These are phyloP conservation scores for Chorisops tibialis DNA, from an alignment of 2,888 invertebrate genomes.

Conservation along the genomic window DNA sequence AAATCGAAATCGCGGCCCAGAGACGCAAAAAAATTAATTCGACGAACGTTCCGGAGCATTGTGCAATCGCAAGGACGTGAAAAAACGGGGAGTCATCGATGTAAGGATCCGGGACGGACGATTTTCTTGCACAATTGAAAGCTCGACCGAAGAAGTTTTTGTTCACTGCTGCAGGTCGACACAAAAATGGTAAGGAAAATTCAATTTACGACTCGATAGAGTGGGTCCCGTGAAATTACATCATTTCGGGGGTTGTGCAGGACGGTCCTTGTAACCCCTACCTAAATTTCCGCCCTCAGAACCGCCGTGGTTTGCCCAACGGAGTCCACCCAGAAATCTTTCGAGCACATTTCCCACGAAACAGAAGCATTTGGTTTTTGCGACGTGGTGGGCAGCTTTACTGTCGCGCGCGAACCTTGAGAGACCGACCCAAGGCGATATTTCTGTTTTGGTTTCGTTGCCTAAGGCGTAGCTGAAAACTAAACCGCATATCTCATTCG, in stretches of 20 bases:
- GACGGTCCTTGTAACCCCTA: too few species aligned
- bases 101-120: slow-evolving; percentile 3
- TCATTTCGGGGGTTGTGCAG: not conserved
- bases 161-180: not conserved
- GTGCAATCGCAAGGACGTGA: not conserved
- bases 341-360: too few species aligned
- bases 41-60: slow-evolving; percentile 2
- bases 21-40: not conserved
- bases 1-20: slow-evolving; percentile 1
- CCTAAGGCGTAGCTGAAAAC: too few species aligned
- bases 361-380: too few species aligned
- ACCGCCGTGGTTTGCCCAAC: too few species aligned
- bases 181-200: slow-evolving; percentile 19
- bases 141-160: not conserved
- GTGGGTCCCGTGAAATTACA: not conserved
- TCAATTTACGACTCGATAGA: not conserved
- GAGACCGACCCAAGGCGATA: too few species aligned
- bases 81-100: not conserved
- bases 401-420: too few species aligned
- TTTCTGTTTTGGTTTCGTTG: too few species aligned
- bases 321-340: too few species aligned
- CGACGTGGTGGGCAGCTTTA: too few species aligned
- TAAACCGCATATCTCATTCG: too few species aligned
- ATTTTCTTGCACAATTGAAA: not conserved
- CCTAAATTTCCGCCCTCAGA: too few species aligned